Evolutionary conservation across 2,888 invertebrate species (phyloP), one percentile per base, ranked within the genome.

Genomic region (Globia sparganii): DNA sequence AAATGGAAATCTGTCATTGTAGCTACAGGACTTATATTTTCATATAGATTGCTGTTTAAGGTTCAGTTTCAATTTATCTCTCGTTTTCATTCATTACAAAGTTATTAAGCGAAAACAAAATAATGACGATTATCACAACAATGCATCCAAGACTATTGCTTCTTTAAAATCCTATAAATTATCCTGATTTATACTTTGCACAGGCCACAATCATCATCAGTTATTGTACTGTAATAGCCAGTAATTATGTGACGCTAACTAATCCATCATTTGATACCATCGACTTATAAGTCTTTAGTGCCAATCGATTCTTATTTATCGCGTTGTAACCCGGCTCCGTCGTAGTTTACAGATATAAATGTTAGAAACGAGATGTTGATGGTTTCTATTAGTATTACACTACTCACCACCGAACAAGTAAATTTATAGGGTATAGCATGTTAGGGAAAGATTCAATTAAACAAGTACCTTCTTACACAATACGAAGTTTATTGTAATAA

Each of bases 1-100:
- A 69, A 82, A 85, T 85, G 59, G 5, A 70, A 75, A 81, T 72
- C 66, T 73, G 61, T 58, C 31, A 79, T 49, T 80, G 61, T 56
- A 66, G 56, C 40, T 49, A 11, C 15, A 43, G 37, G 21, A 49
- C 6, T 13, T n/a, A 40, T 53, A 49, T 70, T 80, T 61, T 43
- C 18, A 70, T 67, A 56, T 25, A 34, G 3, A 58, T 40, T 81
- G 13, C 9, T 67, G 18, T 71, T 34, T 37, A n/a, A 64, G 15
- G 15, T 31, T 40, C 11, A 56, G n/a, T 75, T 58, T 66, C 18
- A 75, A 75, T 46, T 46, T 69, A 46, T 53, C 25, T 28, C 15
- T 73, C 11, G 15, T 72, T 69, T n/a, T 65, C 53, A 49, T 71
- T 72, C 2, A 59, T 49, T 34, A 9, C 4, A 67, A 25, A 62